Base-by-base conservation (phyloP, 2,797 vertebrate species). In the Acanthopagrus latus region DNA sequence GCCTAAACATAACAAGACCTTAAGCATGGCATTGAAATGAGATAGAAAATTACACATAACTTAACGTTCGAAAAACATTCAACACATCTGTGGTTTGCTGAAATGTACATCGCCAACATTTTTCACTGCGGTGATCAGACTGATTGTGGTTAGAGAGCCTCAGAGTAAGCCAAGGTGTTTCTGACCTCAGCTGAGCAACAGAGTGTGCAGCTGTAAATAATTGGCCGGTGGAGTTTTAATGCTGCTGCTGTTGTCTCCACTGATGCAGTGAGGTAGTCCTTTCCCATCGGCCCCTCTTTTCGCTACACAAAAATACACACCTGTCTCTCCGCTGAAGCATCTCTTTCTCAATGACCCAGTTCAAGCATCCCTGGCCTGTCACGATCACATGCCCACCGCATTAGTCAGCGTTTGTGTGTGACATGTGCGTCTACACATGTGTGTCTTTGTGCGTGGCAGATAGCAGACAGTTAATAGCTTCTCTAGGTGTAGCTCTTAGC, bases 171-270 rank as follows among this genome's bases (percentile, higher is more conserved):
- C 20, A 4, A 64, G 55, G n/a, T 77, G 69, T 75, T 76, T 73
- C 55, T 84, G 77, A 84, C 82, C 67, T 71, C 38, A 46, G 58
- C 70, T 69, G 65, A 78, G 63, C 48, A 60, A 21, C 67, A 27
- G 62, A 58, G 56, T 74, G 68, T 41, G 33, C 56, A 74, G 58
- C 77, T 67, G 86, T 85, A 81, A 87, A 84, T 88, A 89, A 88
- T 70, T 88, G 83, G 81, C 81, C 74, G 73, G 56, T 21, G 47
- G 82, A 84, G 67, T 64, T 76, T 80, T 62, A 72, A 80, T 64
- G 38, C 66, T 67, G 58, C 71, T 71, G 64, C 74, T 52, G 69
- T n/a, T 51, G 55, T 65, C 66, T 69, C 64, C 69, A 75, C 23
- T 81, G 79, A 78, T 82, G 73, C 64, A 54, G 63, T 38, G 29